These are phyloP conservation scores for Uromys caudimaculatus DNA, from an alignment of 2,797 vertebrate species.

Conservation along the genomic window DNA sequence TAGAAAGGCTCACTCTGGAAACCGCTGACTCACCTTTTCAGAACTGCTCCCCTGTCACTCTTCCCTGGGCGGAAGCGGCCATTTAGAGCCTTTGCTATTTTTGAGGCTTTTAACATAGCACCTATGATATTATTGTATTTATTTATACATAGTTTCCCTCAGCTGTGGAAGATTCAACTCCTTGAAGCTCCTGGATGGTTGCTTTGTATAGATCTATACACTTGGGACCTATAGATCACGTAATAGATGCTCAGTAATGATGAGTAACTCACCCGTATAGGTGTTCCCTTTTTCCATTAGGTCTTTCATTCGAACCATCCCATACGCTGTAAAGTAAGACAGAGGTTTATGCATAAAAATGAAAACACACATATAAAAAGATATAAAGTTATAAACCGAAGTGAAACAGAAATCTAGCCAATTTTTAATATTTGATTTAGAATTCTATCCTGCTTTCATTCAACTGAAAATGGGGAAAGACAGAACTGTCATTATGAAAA, in stretches of 20 bases:
- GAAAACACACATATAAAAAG: background rate
- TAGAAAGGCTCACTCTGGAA: background rate
- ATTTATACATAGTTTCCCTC: background rate
- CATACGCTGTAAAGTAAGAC: constrained; percentile 60
- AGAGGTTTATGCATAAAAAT: constrained; percentile 21
- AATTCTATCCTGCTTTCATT: constrained; percentile 23
- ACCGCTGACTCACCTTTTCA: background rate
- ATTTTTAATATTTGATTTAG: background rate
- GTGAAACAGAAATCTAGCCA: constrained; percentile 21
- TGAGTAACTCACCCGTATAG: constrained; percentile 62
- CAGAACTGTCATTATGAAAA: background rate
- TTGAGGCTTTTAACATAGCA: background rate
- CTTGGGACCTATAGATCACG: background rate
- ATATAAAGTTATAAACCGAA: background rate
- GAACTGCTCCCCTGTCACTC: background rate
- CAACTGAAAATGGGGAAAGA: background rate
- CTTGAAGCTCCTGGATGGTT: background rate
- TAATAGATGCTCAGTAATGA: background rate
- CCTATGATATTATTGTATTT: background rate
- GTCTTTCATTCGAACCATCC: background rate
- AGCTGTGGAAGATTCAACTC: background rate
- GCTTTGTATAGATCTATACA: background rate
- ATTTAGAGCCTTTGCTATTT: background rate
- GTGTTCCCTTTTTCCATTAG: constrained; percentile 43
- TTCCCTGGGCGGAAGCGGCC: background rate